Percentiles rank a stretch among this genome's conserved stretches.
Conservation (phyloP, 2,797 vertebrate genomes). For the Acipenser ruthenus region DNA sequence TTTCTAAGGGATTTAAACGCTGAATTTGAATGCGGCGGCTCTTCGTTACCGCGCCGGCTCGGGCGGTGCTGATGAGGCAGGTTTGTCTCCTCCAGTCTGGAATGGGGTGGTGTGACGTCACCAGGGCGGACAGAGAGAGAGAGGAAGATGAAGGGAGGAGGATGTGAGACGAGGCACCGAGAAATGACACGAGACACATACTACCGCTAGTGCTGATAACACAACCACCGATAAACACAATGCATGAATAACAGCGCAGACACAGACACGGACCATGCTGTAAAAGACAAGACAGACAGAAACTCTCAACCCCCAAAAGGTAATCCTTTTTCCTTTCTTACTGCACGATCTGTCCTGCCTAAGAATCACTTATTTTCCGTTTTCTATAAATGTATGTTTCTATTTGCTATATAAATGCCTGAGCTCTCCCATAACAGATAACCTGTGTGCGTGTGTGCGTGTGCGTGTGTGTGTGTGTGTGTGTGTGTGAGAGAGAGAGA, state of each 20-base stretch:
- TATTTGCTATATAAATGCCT: no score
- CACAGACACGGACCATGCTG: conserved; percentile 32
- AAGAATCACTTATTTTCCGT: conserved; percentile 2
- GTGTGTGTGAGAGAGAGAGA: background rate
- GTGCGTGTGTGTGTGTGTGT: background rate
- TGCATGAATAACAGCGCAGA: conserved; percentile 22
- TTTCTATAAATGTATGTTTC: no score
- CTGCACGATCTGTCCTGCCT: conserved; percentile 43
- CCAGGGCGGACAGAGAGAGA: conserved; percentile 24
- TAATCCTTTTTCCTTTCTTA: conserved; percentile 45
- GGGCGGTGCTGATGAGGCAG: conserved; percentile 61
- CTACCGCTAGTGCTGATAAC: conserved; percentile 21
- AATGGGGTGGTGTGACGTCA: conserved; percentile 57
- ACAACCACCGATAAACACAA: conserved; percentile 30
- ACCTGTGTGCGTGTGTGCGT: background rate
- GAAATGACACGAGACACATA: conserved; percentile 42
- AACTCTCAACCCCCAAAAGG: conserved; percentile 44
- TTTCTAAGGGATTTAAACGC: no score
- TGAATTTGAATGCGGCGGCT: no score
- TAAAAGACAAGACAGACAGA: conserved; percentile 45
- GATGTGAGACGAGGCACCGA: conserved; percentile 32
- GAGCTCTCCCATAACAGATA: no score
- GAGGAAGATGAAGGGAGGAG: conserved; percentile 40
- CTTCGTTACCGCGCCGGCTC: background rate
- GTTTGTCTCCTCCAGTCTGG: conserved; percentile 16